These are phyloP conservation scores for Yponomeuta malinellus DNA, from an alignment of 2,888 invertebrate species.

Conservation along the genomic window DNA sequence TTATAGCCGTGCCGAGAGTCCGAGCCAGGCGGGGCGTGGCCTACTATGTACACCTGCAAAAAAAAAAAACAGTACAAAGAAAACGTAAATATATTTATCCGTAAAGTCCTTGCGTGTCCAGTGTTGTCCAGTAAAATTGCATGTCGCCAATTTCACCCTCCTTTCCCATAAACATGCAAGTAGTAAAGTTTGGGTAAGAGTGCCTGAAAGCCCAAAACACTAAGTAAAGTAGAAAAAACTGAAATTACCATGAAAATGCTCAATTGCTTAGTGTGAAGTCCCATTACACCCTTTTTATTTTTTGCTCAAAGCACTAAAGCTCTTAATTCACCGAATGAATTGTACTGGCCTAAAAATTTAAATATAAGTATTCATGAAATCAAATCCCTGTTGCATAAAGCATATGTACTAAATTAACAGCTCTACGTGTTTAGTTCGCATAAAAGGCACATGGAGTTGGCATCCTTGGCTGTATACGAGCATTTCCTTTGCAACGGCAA, in stretches of 20 bases:
- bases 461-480: neutral
- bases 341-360: neutral
- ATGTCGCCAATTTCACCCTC: too few species aligned
- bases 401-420: neutral
- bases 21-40: conserved; percentile 92
- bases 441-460: neutral
- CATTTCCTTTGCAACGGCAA: conserved; percentile 1
- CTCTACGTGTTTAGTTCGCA: neutral
- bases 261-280: too few species aligned
- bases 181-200: too few species aligned
- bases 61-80: neutral
- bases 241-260: too few species aligned
- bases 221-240: too few species aligned
- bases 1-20: conserved; percentile 86
- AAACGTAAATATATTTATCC: too few species aligned
- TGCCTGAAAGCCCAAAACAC: too few species aligned
- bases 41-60: conserved; percentile 89
- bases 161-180: too few species aligned
- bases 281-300: neutral
- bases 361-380: neutral
- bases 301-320: neutral
- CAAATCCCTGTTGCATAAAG: neutral
- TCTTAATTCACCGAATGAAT: neutral
- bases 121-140: too few species aligned
- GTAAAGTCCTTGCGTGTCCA: too few species aligned